A percentile compares a stretch with the other conserved stretches of the same genome.
Conservation (phyloP, 2,888 invertebrate genomes). For the Pinctada fucata region DNA sequence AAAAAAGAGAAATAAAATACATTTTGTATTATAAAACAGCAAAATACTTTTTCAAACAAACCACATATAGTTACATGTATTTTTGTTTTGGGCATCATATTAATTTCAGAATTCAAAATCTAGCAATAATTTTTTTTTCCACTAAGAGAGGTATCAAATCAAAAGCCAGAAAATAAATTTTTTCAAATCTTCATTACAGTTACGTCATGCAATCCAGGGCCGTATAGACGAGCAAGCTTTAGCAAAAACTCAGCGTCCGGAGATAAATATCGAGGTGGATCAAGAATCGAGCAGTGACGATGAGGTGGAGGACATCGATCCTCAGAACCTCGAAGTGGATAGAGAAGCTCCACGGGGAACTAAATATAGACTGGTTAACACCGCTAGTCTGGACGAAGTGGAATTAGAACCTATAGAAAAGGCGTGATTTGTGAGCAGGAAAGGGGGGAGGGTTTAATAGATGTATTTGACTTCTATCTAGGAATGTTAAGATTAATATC, state of each 20-base stretch:
- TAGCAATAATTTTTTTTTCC: no score
- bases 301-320: conserved; percentile 39
- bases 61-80: no score
- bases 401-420: not conserved
- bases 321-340: conserved; percentile 34
- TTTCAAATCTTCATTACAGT: conserved; percentile 41
- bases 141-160: no score
- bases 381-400: not conserved
- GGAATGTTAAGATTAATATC: no score
- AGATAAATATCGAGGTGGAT: not conserved
- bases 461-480: no score
- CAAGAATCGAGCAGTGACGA: conserved; percentile 9
- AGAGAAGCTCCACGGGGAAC: not conserved
- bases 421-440: not conserved
- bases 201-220: conserved; percentile 68
- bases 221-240: conserved; percentile 65
- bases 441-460: no score
- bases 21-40: no score
- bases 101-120: no score
- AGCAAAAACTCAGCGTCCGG: conserved; percentile 18
- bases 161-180: no score
- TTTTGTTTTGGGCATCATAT: no score
- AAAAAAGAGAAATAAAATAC: no score
- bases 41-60: no score
- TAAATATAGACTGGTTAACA: conserved; percentile 19